These are phyloP conservation scores for Drosophila orosa DNA, from an alignment of 1,140 invertebrate species.

Conservation along the genomic window DNA sequence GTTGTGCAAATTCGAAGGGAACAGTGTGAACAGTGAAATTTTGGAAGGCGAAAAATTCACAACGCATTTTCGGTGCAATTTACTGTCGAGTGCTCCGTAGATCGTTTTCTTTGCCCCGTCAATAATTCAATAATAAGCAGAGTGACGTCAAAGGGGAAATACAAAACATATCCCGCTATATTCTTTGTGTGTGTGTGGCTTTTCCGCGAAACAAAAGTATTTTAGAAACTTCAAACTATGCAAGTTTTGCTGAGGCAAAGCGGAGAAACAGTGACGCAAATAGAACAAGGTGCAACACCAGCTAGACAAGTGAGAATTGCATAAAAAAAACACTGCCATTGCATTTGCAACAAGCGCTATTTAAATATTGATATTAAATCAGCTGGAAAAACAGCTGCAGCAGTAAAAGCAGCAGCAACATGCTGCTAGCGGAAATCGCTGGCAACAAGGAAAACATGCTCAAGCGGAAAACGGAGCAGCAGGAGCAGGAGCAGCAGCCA, in stretches of 20 bases:
- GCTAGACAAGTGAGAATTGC: conserved; percentile 4
- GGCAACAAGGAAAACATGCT: conserved; percentile 27
- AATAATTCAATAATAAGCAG: neutral
- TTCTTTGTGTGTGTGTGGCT: conserved; percentile 1
- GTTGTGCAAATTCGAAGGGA: neutral
- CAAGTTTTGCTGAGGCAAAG: conserved; percentile 15
- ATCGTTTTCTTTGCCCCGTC: conserved; percentile 9
- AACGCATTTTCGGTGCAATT: conserved; percentile 11
- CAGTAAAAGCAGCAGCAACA: conserved; percentile 20
- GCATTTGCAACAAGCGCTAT: neutral
- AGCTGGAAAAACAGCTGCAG: conserved; percentile 3
- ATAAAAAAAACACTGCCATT: conserved; percentile 1
- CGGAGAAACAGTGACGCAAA: conserved; percentile 6
- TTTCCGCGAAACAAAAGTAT: neutral
- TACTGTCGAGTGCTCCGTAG: conserved; percentile 47
- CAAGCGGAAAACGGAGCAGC: conserved; percentile 64
- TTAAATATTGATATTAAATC: conserved; percentile 6
- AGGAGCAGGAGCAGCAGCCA: conserved; percentile 39
- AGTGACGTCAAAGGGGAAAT: conserved; percentile 40
- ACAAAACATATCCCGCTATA: conserved; percentile 4
- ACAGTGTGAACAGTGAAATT: neutral
- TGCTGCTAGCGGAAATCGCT: conserved; percentile 10
- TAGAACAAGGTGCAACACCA: conserved; percentile 26
- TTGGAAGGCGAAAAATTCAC: neutral
- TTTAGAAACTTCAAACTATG: conserved; percentile 1